These are phyloP conservation scores for Epinephelus lanceolatus DNA, from an alignment of 2,113 vertebrate species.

Conservation along the genomic window DNA sequence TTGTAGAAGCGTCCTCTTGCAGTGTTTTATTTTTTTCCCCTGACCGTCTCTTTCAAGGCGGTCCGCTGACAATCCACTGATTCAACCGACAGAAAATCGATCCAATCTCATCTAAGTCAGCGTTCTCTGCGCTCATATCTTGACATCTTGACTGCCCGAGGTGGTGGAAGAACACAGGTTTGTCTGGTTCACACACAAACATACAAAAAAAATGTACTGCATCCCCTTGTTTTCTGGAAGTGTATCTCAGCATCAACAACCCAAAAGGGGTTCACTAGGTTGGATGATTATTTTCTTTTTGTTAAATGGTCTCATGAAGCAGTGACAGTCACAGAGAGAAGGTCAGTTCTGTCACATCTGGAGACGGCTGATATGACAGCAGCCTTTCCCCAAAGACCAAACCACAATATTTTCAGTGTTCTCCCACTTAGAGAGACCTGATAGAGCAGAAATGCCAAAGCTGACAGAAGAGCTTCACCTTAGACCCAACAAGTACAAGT, in stretches of 20 bases:
- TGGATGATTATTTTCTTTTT: slow-evolving; percentile 29
- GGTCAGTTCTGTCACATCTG: slow-evolving; percentile 14
- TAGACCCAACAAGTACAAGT: not conserved
- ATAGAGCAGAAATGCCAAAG: not conserved
- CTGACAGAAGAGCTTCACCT: slow-evolving; percentile 14
- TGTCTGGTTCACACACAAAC: slow-evolving; percentile 6
- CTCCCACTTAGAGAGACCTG: not conserved
- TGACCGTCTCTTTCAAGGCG: slow-evolving; percentile 25
- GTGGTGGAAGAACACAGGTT: slow-evolving; percentile 32
- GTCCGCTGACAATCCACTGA: slow-evolving; percentile 58
- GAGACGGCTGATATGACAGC: slow-evolving; percentile 30
- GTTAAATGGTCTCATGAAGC: slow-evolving; percentile 21
- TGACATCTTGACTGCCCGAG: slow-evolving; percentile 43
- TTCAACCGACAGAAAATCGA: slow-evolving; percentile 73
- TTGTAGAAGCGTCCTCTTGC: slow-evolving; percentile 18
- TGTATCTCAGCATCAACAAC: slow-evolving; percentile 29
- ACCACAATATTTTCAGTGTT: slow-evolving; percentile 9
- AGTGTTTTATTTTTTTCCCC: slow-evolving; percentile 34
- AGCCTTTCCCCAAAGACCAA: slow-evolving; percentile 13
- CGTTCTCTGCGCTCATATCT: slow-evolving; percentile 51
- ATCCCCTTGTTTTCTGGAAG: slow-evolving; percentile 6
- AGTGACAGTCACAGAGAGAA: not conserved
- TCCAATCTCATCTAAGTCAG: slow-evolving; percentile 54
- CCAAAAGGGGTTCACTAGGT: not conserved
- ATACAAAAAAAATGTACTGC: not conserved